These are phyloP conservation scores for Pasiphila rectangulata DNA, from an alignment of 2,888 invertebrate genomes.

Conservation along the genomic window DNA sequence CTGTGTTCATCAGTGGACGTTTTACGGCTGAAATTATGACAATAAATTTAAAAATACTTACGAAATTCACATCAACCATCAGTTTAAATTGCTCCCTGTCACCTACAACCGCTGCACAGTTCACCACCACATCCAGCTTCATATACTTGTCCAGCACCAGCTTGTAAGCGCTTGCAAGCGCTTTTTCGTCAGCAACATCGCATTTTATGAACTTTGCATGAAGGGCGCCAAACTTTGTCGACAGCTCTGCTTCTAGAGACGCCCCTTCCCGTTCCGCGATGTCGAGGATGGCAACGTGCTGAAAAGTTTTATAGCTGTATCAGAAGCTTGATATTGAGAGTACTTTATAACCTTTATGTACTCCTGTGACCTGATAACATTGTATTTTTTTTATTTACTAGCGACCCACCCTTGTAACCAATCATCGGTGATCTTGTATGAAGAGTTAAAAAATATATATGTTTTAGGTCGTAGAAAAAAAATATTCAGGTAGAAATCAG, in stretches of 20 bases:
- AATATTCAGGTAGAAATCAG: too few species aligned
- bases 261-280: conserved; percentile 59
- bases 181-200: conserved; percentile 60
- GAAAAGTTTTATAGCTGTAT: conserved; percentile 34
- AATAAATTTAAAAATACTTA: conserved; percentile 34
- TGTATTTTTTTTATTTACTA: too few species aligned
- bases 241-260: conserved; percentile 55
- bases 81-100: conserved; percentile 41
- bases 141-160: conserved; percentile 64
- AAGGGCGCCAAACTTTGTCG: conserved; percentile 62
- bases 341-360: too few species aligned
- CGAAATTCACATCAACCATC: conserved; percentile 68
- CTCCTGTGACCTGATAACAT: too few species aligned
- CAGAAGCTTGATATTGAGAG: too few species aligned
- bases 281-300: conserved; percentile 71
- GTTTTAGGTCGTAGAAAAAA: too few species aligned
- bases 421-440: too few species aligned
- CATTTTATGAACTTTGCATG: conserved; percentile 72
- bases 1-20: too few species aligned
- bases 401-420: too few species aligned
- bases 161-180: conserved; percentile 52
- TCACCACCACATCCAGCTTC: conserved; percentile 63
- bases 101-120: conserved; percentile 61
- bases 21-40: too few species aligned
- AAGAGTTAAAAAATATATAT: too few species aligned